These are phyloP conservation scores for Notodonta ziczac DNA, from an alignment of 2,888 invertebrate genomes.

Conservation along the genomic window DNA sequence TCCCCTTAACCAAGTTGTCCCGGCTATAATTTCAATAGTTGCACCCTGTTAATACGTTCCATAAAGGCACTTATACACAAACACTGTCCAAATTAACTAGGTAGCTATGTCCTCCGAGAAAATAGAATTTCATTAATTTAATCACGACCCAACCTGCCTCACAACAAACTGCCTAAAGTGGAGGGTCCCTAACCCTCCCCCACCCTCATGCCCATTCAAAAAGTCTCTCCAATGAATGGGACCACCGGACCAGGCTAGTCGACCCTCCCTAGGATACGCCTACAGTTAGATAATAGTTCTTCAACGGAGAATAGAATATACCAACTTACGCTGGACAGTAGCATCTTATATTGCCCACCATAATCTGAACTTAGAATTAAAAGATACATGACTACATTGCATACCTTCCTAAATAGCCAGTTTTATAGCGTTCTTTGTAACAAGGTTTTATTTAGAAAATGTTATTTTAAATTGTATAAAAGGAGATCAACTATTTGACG, in stretches of 20 bases:
- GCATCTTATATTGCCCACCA: constrained; percentile 22
- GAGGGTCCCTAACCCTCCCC: constrained; percentile 17
- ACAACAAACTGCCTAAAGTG: constrained; percentile 36
- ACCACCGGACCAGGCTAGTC: constrained; percentile 25
- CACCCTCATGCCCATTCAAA: constrained; percentile 26
- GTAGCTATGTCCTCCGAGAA: constrained; percentile 36
- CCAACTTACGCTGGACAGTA: constrained; percentile 31
- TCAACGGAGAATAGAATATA: constrained; percentile 17
- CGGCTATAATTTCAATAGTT: background rate
- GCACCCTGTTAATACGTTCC: constrained; percentile 13
- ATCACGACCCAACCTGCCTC: constrained; percentile 51
- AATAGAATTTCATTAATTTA: constrained; percentile 65
- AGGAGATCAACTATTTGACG: constrained; percentile 45
- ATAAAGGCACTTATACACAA: constrained; percentile 30
- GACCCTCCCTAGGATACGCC: constrained; percentile 27
- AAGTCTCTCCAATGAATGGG: constrained; percentile 41
- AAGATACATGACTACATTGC: constrained; percentile 19
- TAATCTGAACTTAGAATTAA: constrained; percentile 33
- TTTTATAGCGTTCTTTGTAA: constrained; percentile 47
- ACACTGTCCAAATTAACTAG: constrained; percentile 51
- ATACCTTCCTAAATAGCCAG: constrained; percentile 35
- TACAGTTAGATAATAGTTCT: background rate
- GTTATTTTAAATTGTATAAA: constrained; percentile 45
- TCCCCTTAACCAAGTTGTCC: background rate
- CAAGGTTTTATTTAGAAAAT: constrained; percentile 43